Conservation (phyloP, 1,140 invertebrate genomes). For the Euborellia annulipes region DNA sequence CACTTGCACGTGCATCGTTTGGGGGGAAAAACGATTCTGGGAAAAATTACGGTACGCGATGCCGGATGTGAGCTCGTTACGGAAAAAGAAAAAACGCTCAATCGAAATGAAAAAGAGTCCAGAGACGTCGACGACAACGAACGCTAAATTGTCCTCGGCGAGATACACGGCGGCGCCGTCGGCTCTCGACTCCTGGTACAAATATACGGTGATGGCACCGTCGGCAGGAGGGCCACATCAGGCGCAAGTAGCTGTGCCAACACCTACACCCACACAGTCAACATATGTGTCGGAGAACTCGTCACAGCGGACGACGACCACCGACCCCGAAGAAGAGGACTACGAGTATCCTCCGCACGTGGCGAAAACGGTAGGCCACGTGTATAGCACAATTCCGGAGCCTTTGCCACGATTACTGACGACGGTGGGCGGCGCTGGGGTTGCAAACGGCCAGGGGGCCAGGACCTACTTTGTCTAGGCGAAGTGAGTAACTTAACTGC, state of each 20-base stretch:
- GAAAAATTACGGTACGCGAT: slow-evolving; percentile 77
- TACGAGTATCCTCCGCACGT: not conserved
- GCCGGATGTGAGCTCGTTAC: slow-evolving; percentile 41
- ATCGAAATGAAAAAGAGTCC: slow-evolving; percentile 5
- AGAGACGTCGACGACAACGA: not conserved
- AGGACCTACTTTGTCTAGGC: too few relatives aligned
- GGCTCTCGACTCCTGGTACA: slow-evolving; percentile 34
- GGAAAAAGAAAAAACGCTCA: slow-evolving; percentile 5
- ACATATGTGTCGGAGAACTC: slow-evolving; percentile 46
- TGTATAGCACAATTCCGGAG: slow-evolving; percentile 38
- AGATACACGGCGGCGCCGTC: slow-evolving; percentile 40
- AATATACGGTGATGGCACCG: slow-evolving; percentile 24
- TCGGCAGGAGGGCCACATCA: slow-evolving; percentile 16
- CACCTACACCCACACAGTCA: slow-evolving; percentile 42
- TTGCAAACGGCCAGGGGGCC: too few relatives aligned
- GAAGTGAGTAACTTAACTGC: too few relatives aligned
- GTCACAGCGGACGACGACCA: slow-evolving; percentile 37
- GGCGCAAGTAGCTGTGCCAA: slow-evolving; percentile 30
- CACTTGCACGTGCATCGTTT: slow-evolving; percentile 67
- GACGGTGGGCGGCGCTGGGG: slow-evolving; percentile 17
- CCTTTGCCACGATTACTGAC: slow-evolving; percentile 22
- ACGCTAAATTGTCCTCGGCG: slow-evolving; percentile 19
- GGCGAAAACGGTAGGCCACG: slow-evolving; percentile 28
- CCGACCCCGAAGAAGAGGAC: slow-evolving; percentile 27
- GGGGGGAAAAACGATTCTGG: slow-evolving; percentile 78